Base-by-base conservation (phyloP, 2,888 invertebrate species). In the Mycalesis mineus region DNA sequence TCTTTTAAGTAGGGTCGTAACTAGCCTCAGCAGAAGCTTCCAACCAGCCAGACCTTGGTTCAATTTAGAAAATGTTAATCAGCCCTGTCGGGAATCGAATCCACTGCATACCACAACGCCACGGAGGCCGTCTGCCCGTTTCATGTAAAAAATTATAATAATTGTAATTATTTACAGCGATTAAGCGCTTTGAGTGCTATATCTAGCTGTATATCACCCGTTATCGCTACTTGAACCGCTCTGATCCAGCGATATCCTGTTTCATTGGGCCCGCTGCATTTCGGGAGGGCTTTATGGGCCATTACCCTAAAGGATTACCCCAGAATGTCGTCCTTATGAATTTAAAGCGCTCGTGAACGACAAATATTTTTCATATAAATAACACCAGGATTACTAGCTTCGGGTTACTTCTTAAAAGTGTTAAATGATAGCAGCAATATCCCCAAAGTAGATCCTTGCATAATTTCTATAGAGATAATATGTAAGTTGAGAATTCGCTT, bases 221-320 rank as follows among this genome's bases (percentile, higher is more conserved):
- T 44, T 44, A 53, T 53, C 36, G 36, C 53, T 45, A 22, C 52
- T 44, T 45, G 44, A 45, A 44, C 36, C 53, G 44, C 36, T 44
- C 44, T 53, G 44, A 53, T 53, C 53, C 53, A 29, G 37, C 44
- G 53, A 45, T 53, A 45, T 45, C 53, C 53, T 45, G 44, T 45
- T 53, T 28, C 53, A 44, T 45, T 45, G 44, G 44, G 7, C 28
- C 36, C 17, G 13, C 45, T 53, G 44, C 44, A 44, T 36, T 53
- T 44, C 11, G 50, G 44, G 14, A 37, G 53, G 53, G 53, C 37
- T 53, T 53, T 53, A 53, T 53, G 53, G 53, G 44, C 53, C 53
- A 53, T 53, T 53, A 53, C 53, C 53, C 53, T 53, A 53, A 53
- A 53, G 53, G 53, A 45, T 53, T 53, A 53, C 44, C 36, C 37